Evolutionary conservation across 2,113 vertebrate species (phyloP).

Genomic region (Haplochromis burtoni): DNA sequence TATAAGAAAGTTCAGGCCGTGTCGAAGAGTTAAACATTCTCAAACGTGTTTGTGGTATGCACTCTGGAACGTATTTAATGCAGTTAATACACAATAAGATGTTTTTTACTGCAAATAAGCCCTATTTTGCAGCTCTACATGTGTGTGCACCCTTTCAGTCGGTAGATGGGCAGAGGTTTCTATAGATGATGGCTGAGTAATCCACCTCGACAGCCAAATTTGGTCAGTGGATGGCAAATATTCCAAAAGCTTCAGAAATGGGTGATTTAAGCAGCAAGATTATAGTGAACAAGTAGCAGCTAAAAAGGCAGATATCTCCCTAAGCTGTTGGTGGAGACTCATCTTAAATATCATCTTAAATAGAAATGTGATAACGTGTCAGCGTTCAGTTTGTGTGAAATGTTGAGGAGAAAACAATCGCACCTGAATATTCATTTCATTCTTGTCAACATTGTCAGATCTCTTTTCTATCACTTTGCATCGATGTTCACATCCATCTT

Average conservation of each 20-base stretch:
- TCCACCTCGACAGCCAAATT: not conserved
- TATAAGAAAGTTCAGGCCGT: not conserved
- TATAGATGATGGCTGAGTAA: not conserved
- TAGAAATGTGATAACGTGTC: not conserved
- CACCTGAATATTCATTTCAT: not conserved
- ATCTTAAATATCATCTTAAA: not conserved
- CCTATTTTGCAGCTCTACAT: not conserved
- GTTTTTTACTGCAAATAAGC: not conserved
- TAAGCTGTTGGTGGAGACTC: not conserved
- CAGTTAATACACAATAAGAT: not conserved
- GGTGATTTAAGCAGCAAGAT: not conserved
- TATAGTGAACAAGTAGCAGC: not conserved
- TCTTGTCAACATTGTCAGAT: not conserved
- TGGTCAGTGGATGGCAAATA: not conserved
- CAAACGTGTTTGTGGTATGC: not conserved
- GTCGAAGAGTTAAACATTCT: not conserved
- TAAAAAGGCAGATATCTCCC: not conserved
- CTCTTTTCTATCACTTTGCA: not conserved
- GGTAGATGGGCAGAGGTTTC: accelerated
- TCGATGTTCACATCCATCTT: not conserved
- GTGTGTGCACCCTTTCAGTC: not conserved
- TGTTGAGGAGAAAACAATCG: not conserved
- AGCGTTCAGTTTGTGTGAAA: not conserved
- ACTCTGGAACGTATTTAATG: not conserved
- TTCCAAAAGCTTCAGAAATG: not conserved